Base-by-base conservation (phyloP, 2,797 vertebrate genomes). In the Ceyx erithaca region DNA sequence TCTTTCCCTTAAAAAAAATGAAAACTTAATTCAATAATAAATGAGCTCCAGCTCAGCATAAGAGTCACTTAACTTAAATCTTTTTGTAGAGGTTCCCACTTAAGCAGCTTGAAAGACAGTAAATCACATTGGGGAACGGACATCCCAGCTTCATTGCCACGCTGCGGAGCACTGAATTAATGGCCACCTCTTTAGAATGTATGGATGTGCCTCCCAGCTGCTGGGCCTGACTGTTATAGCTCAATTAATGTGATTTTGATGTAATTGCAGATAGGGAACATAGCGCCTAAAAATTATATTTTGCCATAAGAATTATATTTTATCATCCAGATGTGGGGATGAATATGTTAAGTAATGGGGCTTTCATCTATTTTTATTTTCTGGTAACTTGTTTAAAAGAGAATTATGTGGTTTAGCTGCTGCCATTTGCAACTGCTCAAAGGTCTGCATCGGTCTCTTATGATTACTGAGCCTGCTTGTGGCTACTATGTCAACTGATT, bases 1-100 rank as follows among this genome's bases (percentile, higher is more conserved):
- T 97, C 97, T 96, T 97, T 97, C 95, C 96, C 94, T 96, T 97
- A 97, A 97, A 97, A 87, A 96, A 97, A 98, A 98, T 97, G 98
- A 98, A 98, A 97, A 98, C 97, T 98, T 98, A 98, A 98, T 98
- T 98, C 97, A 98, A 98, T 98, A 98, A 98, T 98, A 98, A 98
- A 98, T 98, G 98, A 98, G 98, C 97, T 98, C 96, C 97, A 94
- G 98, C 97, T 97, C 81, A 35, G 97, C 97, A 97, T 95, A 97
- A 98, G 97, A 98, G 98, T 98, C 98, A 98, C 98, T 98, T 98
- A 98, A 98, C 98, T 98, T 98, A 98, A 98, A 98, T 98, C 98
- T 98, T 98, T 98, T 98, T 98, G 98, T 98, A 98, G 98, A 98
- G 98, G 97, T 98, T 98, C 97, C 97, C 97, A 98, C 98, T 98